Evolutionary conservation across 2,888 invertebrate species (phyloP).

Genomic region (Andrena fulva): DNA sequence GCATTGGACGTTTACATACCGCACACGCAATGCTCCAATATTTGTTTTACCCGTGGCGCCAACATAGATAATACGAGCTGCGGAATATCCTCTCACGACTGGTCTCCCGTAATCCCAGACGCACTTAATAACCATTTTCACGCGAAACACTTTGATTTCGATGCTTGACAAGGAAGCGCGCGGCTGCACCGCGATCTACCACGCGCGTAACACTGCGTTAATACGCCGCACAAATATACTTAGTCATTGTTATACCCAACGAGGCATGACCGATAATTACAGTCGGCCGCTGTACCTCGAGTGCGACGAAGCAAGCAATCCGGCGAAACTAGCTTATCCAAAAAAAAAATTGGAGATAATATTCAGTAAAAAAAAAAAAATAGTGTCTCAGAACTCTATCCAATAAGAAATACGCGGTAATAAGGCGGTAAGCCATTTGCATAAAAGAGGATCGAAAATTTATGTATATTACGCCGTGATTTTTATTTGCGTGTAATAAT

Average conservation of each 20-base stretch:
- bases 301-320: conserved; percentile 23
- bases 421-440: conserved; percentile 13
- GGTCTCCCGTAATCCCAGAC: conserved; percentile 7
- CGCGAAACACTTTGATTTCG: conserved; percentile 19
- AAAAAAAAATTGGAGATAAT: not conserved
- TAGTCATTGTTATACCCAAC: conserved; percentile 39
- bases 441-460: conserved; percentile 4
- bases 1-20: not conserved
- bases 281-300: conserved; percentile 23
- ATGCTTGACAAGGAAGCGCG: not conserved
- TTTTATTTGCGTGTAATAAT: conserved; percentile 37
- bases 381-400: not conserved
- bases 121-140: conserved; percentile 24
- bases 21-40: conserved; percentile 19
- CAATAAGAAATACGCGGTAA: not conserved
- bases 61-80: conserved; percentile 27
- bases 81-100: conserved; percentile 17
- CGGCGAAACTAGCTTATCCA: conserved; percentile 28
- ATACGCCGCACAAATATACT: conserved; percentile 29
- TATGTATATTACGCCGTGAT: not conserved
- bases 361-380: conserved; percentile 1
- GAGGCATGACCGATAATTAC: conserved; percentile 45
- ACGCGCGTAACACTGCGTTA: not conserved
- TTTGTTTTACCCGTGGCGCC: conserved; percentile 27
- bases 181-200: not conserved